A percentile compares a stretch with the other conserved stretches of the same genome.
phyloP scores from a whole-genome alignment of 2,888 invertebrate species.

The Cheiracanthium punctorium region DNA sequence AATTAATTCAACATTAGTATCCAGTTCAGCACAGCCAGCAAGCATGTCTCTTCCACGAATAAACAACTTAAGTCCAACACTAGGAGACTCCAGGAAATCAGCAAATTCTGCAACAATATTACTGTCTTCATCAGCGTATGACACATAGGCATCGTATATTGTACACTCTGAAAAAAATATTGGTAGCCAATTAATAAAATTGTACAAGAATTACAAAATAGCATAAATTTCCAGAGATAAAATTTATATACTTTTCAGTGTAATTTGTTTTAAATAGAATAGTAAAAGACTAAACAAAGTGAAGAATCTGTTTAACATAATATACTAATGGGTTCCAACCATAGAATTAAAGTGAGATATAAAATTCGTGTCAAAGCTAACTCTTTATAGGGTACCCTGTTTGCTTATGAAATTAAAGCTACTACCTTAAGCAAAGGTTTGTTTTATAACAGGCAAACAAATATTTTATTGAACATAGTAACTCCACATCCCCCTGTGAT shows the following conservation, averaged over 20 bases:
- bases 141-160: constrained; percentile 73
- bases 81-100: constrained; percentile 68
- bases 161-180: constrained; percentile 27
- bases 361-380: neutral
- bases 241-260: neutral
- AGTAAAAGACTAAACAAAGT: too few relatives aligned
- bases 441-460: too few relatives aligned
- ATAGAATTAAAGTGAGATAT: too few relatives aligned
- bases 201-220: too few relatives aligned
- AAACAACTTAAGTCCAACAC: constrained; percentile 71
- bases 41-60: constrained; percentile 72
- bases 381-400: neutral
- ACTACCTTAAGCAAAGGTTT: too few relatives aligned
- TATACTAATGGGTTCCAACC: too few relatives aligned
- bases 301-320: too few relatives aligned
- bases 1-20: constrained; percentile 71
- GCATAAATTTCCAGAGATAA: neutral
- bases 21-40: constrained; percentile 70
- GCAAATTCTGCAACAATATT: constrained; percentile 71
- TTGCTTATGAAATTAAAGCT: too few relatives aligned
- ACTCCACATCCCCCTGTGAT: too few relatives aligned
- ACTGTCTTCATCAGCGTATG: constrained; percentile 72
- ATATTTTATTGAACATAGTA: too few relatives aligned
- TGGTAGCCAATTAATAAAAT: too few relatives aligned
- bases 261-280: too few relatives aligned